Conservation (phyloP, 92 coral and sea anemone species). For the Bergia sp. region DNA sequence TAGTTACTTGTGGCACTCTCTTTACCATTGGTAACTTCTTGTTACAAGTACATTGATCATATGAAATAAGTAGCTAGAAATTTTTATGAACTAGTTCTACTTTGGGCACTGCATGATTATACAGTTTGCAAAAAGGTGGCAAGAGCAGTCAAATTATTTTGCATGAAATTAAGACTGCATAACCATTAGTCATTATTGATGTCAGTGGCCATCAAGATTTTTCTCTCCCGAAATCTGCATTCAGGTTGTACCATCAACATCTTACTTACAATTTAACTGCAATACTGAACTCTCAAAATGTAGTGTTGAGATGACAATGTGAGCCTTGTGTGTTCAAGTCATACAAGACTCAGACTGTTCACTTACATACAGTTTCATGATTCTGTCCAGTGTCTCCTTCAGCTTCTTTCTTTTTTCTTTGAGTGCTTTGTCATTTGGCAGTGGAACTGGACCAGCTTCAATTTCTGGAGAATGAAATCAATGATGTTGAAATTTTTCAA, state of each 20-base stretch:
- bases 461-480: conserved; percentile 62
- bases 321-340: conserved; percentile 25
- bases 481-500: background rate
- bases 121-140: no score
- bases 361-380: conserved; percentile 88
- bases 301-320: conserved; percentile 21
- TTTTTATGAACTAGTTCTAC: no score
- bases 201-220: background rate
- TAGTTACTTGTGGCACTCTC: no score
- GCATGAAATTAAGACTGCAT: no score
- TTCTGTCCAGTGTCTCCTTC: conserved; percentile 91
- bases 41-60: no score
- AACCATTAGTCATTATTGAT: no score
- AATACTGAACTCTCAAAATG: conserved; percentile 9
- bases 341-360: conserved; percentile 27
- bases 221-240: no score
- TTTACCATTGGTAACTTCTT: no score
- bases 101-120: no score
- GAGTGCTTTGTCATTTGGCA: conserved; percentile 98
- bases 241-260: background rate
- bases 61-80: no score
- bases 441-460: conserved; percentile 93
- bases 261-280: conserved; percentile 28
- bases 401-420: conserved; percentile 96
- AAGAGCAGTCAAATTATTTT: no score